phyloP scores from a whole-genome alignment of 2,113 vertebrate species.

The Rhea americana region DNA sequence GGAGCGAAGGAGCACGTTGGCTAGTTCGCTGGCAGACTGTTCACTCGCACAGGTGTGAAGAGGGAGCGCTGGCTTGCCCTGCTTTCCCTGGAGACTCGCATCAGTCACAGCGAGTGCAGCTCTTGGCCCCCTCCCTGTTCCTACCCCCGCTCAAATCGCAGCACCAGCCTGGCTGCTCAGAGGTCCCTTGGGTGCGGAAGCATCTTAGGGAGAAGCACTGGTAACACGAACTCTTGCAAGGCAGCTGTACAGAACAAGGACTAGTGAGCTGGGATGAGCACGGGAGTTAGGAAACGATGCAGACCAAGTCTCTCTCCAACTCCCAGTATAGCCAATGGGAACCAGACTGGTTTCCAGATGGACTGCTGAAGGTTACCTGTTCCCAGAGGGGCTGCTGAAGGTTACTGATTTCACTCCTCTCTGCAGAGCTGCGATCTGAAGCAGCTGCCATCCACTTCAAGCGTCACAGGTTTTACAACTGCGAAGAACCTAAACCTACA shows the following conservation, averaged over 20 bases:
- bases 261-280: fast-evolving
- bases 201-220: fast-evolving
- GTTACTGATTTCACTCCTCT: neutral
- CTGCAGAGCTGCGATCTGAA: neutral
- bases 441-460: neutral
- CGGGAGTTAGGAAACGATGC: fast-evolving
- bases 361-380: too few species aligned
- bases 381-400: neutral
- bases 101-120: neutral
- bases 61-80: neutral
- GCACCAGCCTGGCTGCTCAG: neutral
- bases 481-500: neutral
- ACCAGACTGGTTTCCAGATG: neutral
- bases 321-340: neutral
- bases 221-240: fast-evolving
- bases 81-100: neutral
- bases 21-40: neutral
- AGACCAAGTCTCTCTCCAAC: neutral
- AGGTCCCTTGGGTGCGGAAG: neutral
- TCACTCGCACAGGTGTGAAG: neutral
- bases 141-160: fast-evolving
- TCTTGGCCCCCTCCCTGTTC: neutral
- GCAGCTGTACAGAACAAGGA: neutral
- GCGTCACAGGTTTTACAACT: neutral
- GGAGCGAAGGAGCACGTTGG: neutral